These are phyloP conservation scores for Seriola aureovittata DNA, from an alignment of 2,113 vertebrate species.

Conservation along the genomic window DNA sequence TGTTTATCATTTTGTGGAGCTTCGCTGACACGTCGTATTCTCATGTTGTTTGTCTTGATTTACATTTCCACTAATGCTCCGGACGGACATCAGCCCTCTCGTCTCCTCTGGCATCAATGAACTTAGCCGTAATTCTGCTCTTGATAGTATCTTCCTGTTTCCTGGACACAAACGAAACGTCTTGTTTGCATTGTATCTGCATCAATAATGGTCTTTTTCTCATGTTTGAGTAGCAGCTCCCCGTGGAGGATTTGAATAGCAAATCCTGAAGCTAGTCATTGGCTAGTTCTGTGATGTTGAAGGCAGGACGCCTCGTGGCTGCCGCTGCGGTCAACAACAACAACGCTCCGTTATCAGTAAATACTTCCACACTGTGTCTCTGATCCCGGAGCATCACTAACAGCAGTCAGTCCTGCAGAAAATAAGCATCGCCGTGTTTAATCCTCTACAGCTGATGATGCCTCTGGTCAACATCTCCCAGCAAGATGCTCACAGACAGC, in stretches of 20 bases:
- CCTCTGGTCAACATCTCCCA: too few species aligned
- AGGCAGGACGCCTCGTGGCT: too few species aligned
- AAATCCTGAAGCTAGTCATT: constrained; percentile 31
- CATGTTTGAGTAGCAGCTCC: neutral
- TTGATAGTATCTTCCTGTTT: constrained; percentile 37
- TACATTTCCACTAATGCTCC: constrained; percentile 20
- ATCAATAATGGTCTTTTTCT: neutral
- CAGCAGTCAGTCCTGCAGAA: too few species aligned
- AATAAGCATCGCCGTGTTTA: too few species aligned
- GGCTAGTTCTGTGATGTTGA: too few species aligned
- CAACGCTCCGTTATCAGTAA: too few species aligned
- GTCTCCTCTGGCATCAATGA: constrained; percentile 21
- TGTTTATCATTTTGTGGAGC: neutral
- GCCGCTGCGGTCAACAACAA: too few species aligned
- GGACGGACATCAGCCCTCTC: neutral
- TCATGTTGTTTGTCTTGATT: constrained; percentile 37
- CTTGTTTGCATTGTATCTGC: constrained; percentile 40
- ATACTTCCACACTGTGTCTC: too few species aligned
- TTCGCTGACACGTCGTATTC: neutral
- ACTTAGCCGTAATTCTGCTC: constrained; percentile 24
- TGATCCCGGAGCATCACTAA: too few species aligned
- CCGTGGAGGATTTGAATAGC: constrained; percentile 37
- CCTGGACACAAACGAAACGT: constrained; percentile 31
- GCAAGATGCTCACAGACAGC: too few species aligned
- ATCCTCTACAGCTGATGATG: too few species aligned